Evolutionary conservation across 2,888 invertebrate genomes (phyloP).

Genomic region (Anthophora plumipes): DNA sequence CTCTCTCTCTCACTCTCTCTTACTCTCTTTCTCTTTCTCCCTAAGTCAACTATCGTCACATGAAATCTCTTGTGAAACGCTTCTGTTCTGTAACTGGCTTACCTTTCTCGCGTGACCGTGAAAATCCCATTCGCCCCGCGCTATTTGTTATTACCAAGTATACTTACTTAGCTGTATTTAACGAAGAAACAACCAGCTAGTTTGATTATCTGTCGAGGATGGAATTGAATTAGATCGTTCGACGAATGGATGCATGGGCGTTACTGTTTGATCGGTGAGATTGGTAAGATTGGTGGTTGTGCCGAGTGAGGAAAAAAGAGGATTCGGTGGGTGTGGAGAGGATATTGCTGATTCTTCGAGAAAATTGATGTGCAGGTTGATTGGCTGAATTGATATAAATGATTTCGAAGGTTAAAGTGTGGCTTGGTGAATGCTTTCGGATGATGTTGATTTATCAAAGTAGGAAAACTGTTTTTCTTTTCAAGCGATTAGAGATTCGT

Average conservation of each 20-base stretch:
- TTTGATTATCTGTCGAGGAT: constrained; percentile 4
- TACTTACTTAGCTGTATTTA: constrained; percentile 48
- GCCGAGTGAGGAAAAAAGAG: no score
- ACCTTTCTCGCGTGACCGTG: constrained; percentile 34
- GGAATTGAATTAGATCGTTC: constrained; percentile 43
- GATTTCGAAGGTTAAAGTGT: no score
- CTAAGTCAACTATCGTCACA: constrained; percentile 12
- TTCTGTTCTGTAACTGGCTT: background rate
- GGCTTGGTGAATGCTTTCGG: no score
- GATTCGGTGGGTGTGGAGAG: no score
- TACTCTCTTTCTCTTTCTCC: no score
- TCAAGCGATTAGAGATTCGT: no score
- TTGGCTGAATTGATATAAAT: no score
- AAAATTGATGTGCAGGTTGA: no score
- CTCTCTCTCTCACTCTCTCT: background rate
- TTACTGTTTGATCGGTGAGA: background rate
- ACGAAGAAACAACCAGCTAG: constrained; percentile 20
- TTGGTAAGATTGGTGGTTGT: no score
- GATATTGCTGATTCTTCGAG: no score
- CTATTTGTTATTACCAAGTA: constrained; percentile 48
- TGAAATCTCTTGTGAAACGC: constrained; percentile 27
- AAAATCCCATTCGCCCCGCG: constrained; percentile 40
- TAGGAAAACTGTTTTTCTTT: no score
- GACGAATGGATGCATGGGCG: background rate
- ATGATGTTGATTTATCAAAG: no score